Evolutionary conservation across 1,140 invertebrate species (phyloP).

Genomic region (Bombus sibiricus): DNA sequence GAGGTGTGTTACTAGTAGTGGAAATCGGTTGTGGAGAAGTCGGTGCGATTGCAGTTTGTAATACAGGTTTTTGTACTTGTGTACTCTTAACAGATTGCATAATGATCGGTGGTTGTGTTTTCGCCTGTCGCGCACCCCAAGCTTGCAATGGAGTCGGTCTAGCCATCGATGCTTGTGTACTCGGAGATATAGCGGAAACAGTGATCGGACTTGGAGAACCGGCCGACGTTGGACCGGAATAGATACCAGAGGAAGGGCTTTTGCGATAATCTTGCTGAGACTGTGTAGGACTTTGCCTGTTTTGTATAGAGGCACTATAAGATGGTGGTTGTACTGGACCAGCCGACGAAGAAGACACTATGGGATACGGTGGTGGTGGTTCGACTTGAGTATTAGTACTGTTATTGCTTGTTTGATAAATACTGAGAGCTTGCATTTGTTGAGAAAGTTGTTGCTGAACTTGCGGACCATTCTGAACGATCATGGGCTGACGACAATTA

Average conservation of each 20-base stretch:
- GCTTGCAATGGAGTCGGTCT: slow-evolving; percentile 89
- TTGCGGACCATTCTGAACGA: slow-evolving; percentile 91
- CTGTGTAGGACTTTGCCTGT: slow-evolving; percentile 92
- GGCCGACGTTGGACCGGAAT: slow-evolving; percentile 90
- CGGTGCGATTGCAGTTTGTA: slow-evolving; percentile 96
- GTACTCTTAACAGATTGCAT: slow-evolving; percentile 98
- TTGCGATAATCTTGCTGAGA: slow-evolving; percentile 90
- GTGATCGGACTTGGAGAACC: slow-evolving; percentile 92
- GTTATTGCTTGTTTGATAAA: slow-evolving; percentile 86
- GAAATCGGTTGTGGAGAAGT: slow-evolving; percentile 87
- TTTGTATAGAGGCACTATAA: slow-evolving; percentile 93
- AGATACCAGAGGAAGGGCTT: slow-evolving; percentile 90
- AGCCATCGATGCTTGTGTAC: slow-evolving; percentile 85
- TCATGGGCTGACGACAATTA: slow-evolving; percentile 87
- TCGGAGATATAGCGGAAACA: slow-evolving; percentile 85
- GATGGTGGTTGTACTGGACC: slow-evolving; percentile 90
- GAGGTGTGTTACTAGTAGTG: slow-evolving; percentile 83
- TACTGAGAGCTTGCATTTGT: slow-evolving; percentile 92
- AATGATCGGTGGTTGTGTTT: slow-evolving; percentile 95
- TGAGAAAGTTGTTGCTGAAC: slow-evolving; percentile 93
- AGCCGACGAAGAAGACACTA: slow-evolving; percentile 83
- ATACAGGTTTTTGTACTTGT: slow-evolving; percentile 95
- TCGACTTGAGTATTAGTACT: slow-evolving; percentile 83
- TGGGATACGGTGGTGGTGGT: slow-evolving; percentile 91
- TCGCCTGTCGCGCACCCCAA: slow-evolving; percentile 91